These are phyloP conservation scores for Cerceris ruficornis DNA, from an alignment of 2,888 invertebrate genomes.

Conservation along the genomic window DNA sequence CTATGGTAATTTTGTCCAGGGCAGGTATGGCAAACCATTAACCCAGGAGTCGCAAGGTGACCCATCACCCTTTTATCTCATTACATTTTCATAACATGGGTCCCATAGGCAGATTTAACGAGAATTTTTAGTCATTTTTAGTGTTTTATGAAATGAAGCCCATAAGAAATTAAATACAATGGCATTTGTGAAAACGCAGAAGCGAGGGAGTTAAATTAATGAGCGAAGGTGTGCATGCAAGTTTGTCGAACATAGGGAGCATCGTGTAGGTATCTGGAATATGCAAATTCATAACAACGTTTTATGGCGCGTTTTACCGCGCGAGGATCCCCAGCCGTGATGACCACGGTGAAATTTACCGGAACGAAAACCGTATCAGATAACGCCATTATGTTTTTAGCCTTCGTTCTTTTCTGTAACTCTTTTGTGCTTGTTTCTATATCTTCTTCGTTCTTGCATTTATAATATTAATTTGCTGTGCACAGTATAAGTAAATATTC, in stretches of 20 bases:
- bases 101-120: no score
- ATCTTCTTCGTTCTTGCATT: conserved; percentile 3
- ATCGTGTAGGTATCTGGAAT: conserved; percentile 44
- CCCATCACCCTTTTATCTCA: no score
- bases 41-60: no score
- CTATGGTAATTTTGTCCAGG: no score
- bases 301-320: conserved; percentile 28
- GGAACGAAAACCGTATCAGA: conserved; percentile 48
- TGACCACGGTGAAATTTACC: conserved; percentile 42
- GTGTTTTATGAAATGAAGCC: no score
- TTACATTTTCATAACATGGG: no score
- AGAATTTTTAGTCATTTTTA: no score
- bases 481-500: no score
- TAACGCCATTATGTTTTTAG: conserved; percentile 36
- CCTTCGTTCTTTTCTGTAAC: no score
- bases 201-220: conserved; percentile 44
- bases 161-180: no score
- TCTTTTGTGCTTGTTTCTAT: conserved; percentile 4
- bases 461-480: neutral
- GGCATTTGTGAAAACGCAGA: no score
- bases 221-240: conserved; percentile 8
- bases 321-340: conserved; percentile 9
- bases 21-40: no score
- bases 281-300: conserved; percentile 51
- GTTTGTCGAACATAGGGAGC: conserved; percentile 12